Base-by-base conservation (phyloP, 2,888 invertebrate genomes). In the Zaprionus obscuricornis region DNA sequence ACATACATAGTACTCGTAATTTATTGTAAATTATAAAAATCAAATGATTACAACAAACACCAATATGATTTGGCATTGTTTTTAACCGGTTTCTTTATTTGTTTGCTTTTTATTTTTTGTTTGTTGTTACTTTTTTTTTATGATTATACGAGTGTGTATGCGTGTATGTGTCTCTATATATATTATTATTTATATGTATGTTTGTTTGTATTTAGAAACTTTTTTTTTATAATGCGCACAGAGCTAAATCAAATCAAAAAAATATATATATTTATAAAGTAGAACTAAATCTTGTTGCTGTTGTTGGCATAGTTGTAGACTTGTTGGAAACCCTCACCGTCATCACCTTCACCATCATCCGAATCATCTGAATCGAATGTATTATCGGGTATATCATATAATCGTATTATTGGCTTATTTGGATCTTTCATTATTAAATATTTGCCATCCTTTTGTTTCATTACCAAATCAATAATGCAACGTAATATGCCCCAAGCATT, bases 381-480 rank as follows among this genome's bases (percentile, higher is more conserved):
- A 90, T 98, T 98, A 91, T 99, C 98, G 52, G 99, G 99, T 89
- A 99, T 98, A 91, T 98, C 98, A 90, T 99, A 99, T 79, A 99
- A 92, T 74, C 98, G 95, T 82, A 99, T 97, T 92, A 98, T 94
- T 1, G 97, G 97, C 95, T 99, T 99, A 92, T 98, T 99, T 3
- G 99, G 99, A 91, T 99, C 98, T 91, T 99, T 98, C 97, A 99
- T 97, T 77, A 99, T 98, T 86, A 99, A 92, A 91, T 98, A 99
- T 90, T 96, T 96, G 74, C 99, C 98, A 89, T 98, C 97, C 88
- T 97, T 96, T 90, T 98, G 96, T 90, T 97, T 98, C 96, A 98
- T 97, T 83, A 98, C 97, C 69, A 97, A 95, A 87, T 99, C 99
- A 85, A 99, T 96, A 87, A 99, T 97, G 91, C 98, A 99, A 8